Conservation (phyloP, 1,140 invertebrate species). For the Dufourea novaeangliae region DNA sequence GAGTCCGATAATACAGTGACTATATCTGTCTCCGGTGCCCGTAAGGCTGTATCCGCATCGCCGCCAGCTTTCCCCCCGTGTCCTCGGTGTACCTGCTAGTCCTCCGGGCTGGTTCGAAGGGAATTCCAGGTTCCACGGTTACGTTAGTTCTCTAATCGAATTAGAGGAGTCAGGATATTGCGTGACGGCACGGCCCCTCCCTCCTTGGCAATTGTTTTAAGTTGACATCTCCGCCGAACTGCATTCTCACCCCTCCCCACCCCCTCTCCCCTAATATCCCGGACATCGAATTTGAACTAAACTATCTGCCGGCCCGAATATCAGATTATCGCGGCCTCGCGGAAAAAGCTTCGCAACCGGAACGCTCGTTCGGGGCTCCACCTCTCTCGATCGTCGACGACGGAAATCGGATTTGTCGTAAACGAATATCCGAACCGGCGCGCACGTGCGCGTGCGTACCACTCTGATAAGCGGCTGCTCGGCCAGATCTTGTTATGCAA, state of each 20-base stretch:
- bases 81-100: conserved; percentile 64
- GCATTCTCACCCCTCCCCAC: conserved; percentile 55
- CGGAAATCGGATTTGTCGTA: conserved; percentile 58
- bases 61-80: conserved; percentile 29
- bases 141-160: conserved; percentile 79
- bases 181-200: conserved; percentile 70
- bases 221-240: conserved; percentile 78
- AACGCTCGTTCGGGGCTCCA: conserved; percentile 23
- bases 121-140: conserved; percentile 71
- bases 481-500: not conserved
- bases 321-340: conserved; percentile 72
- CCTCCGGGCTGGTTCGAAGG: conserved; percentile 59
- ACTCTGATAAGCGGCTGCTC: not conserved
- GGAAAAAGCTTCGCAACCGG: conserved; percentile 49
- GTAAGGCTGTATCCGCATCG: conserved; percentile 34
- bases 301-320: conserved; percentile 74
- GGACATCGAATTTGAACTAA: conserved; percentile 82
- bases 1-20: conserved; percentile 79
- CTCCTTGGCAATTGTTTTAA: conserved; percentile 80
- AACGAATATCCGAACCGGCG: conserved; percentile 50
- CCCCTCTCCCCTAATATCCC: too few relatives aligned
- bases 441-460: not conserved
- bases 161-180: conserved; percentile 82
- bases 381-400: conserved; percentile 39
- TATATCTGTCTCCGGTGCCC: conserved; percentile 37